Evolutionary conservation across 2,888 invertebrate genomes (phyloP), one percentile per base, ranked within the genome.

Genomic region (Noctua fimbriata): DNA sequence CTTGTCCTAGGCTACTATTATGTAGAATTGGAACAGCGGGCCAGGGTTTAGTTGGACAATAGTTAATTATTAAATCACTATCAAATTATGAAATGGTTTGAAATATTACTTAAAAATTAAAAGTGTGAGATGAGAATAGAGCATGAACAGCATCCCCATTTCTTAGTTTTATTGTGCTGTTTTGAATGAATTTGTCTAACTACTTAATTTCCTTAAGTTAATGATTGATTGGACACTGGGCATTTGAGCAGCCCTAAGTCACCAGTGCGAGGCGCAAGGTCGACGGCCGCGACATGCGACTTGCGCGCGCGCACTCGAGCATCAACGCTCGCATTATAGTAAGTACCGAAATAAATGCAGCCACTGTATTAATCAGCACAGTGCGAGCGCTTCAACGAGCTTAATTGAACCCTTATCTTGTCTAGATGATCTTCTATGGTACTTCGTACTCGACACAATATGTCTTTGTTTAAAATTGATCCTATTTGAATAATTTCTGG

Each of bases 271-370:
- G 85, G 79, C 85, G 88, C 90, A 92, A 91, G 93, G 93, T 93
- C 92, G 91, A 92, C 90, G 93, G 88, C 93, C 93, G 92, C 87
- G 77, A 81, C 83, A 83, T 81, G 87, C 86, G 86, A 79, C 87
- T 76, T 89, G 90, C 88, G 83, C 87, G 80, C 81, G 84, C 88
- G 84, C 88, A 52, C 58, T 69, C 72, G 36, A 16, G 82, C 69
- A 74, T 79, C 79, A 79, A 69, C 78, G 81, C 69, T 69, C 70
- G 69, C 69, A 77, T 78, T 71, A 75, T 41, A 71, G 58, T 65
- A 69, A 47, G 60, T 60, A 83, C 65, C 76, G 66, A 69, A 76
- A 79, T 79, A 79, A 85, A 84, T 76, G 84, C 76, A 74, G 65
- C 76, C 66, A 73, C 55, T 85, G 75, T 83, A 79, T 73, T 75